Percentiles rank a stretch among this genome's conserved stretches.
These are phyloP conservation scores for Chironomus riparius DNA, from an alignment of 2,888 invertebrate genomes.

Conservation along the genomic window DNA sequence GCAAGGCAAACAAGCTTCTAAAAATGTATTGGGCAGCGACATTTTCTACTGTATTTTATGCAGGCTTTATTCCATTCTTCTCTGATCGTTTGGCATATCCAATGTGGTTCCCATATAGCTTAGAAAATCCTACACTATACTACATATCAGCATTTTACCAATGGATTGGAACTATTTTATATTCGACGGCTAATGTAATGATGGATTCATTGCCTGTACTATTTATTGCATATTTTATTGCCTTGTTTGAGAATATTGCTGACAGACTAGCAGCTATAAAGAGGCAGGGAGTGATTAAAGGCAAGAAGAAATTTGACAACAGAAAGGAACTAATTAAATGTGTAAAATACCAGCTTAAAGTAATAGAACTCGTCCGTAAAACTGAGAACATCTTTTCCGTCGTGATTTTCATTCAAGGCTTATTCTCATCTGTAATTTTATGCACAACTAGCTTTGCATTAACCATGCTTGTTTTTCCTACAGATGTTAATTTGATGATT, in stretches of 20 bases:
- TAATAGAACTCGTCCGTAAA: background rate
- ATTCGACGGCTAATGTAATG: background rate
- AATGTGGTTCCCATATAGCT: background rate
- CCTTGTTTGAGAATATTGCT: background rate
- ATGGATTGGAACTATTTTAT: background rate
- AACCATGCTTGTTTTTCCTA: background rate
- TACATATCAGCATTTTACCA: background rate
- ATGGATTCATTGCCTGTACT: background rate
- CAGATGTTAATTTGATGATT: background rate
- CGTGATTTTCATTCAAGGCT: background rate
- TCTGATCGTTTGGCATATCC: background rate
- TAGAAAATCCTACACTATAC: background rate
- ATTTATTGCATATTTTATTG: background rate
- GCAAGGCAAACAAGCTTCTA: background rate
- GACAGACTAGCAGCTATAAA: background rate
- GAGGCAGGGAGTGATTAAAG: background rate
- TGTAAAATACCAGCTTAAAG: background rate
- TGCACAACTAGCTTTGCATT: background rate
- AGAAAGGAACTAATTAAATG: background rate
- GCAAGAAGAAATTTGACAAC: background rate
- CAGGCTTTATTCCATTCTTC: background rate
- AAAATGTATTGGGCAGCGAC: background rate
- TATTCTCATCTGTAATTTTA: background rate
- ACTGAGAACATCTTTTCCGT: background rate
- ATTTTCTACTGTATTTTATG: background rate